Evolutionary conservation across 2,113 vertebrate genomes (phyloP), one percentile per base, ranked within the genome.

Genomic region (Urocitellus parryii): DNA sequence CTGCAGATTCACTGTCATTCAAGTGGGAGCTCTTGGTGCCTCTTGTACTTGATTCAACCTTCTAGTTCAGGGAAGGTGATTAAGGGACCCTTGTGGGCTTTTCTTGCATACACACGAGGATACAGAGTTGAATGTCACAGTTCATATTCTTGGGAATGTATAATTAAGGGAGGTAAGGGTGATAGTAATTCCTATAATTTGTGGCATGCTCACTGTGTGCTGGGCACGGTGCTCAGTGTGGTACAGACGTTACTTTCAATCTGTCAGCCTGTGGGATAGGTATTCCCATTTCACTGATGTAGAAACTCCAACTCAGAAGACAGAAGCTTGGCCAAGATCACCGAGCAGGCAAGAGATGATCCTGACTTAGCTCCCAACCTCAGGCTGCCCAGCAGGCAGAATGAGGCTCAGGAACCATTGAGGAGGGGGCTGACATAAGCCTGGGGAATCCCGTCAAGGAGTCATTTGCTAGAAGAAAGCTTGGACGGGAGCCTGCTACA

Each of bases 161-260:
- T 24, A 5, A 7, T 4, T 24, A 80, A 16, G 91, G 51, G 27
- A 51, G 13, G 8, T 0, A 56, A 34, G 4, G 18, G n/a, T 0
- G 25, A 5, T 29, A 53, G 2, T 4, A 1, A 3, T 32, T 58
- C 34, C 34, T 72, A 5, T 34, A 3, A 22, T 5, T 32, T 24
- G 48, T 56, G 89, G 68, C 32, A n/a, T 63, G 3, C 82, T 68
- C 20, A 5, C 56, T 4, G 1, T 13, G 5, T 56, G 72, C n/a
- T 34, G 6, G 25, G 53, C 20, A 0, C 1, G 0, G 1, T 70
- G 72, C 82, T 3, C 8, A 24, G 3, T 3, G 3, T 8, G 48
- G 39, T 3, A 1, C 27, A 1, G 29, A 6, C 61, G 6, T 27
- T 25, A 3, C 39, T 81, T 65, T 58, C 22, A 0, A 25, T 39